A percentile compares a stretch with the other conserved stretches of the same genome.
Conservation (phyloP, 2,888 invertebrate species). For the Heliconius aoede region DNA sequence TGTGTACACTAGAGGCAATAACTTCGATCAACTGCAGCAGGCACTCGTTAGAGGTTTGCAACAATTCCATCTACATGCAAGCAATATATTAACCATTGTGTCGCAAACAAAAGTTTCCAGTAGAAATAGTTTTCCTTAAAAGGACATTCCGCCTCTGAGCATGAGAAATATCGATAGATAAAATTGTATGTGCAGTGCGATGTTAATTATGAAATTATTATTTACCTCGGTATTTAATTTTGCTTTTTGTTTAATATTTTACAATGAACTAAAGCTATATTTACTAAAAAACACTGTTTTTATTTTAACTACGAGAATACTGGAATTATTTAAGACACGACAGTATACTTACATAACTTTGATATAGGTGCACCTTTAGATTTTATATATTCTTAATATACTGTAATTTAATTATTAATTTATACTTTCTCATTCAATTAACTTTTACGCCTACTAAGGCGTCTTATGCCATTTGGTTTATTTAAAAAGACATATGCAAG, state of each 20-base stretch:
- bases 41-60: constrained; percentile 70
- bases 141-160: constrained; percentile 61
- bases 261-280: background rate
- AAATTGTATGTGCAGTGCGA: constrained; percentile 52
- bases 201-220: constrained; percentile 43
- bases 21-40: constrained; percentile 71
- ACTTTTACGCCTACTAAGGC: background rate
- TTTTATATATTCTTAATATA: background rate
- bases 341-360: background rate
- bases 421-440: background rate
- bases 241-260: background rate
- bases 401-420: no score
- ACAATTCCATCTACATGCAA: constrained; percentile 49
- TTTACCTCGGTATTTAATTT: background rate
- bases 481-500: background rate
- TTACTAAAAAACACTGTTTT: background rate
- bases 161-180: constrained; percentile 22
- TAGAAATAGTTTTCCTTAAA: constrained; percentile 72
- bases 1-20: constrained; percentile 56
- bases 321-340: background rate
- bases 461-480: background rate
- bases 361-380: no score
- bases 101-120: constrained; percentile 75
- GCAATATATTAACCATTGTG: constrained; percentile 79
- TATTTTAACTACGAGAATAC: no score